Evolutionary conservation across 2,797 vertebrate genomes (phyloP).

Genomic region (Eulemur albifrons): DNA sequence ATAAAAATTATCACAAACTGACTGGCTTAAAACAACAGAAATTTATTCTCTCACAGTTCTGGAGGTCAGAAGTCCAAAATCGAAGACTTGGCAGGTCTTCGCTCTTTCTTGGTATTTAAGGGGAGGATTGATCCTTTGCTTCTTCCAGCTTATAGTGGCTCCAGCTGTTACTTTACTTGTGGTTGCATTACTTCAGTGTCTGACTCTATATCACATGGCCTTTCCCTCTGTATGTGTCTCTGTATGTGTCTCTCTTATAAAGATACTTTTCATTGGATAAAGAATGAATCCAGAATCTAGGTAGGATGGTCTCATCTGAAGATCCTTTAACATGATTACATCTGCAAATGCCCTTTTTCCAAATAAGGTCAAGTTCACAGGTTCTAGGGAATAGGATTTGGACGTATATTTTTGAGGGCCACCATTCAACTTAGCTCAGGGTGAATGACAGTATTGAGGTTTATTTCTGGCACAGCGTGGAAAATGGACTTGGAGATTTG

Average conservation of each 20-base stretch:
- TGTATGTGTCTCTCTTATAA: neutral
- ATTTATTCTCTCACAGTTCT: too few species aligned
- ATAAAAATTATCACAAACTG: too few species aligned
- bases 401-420: neutral
- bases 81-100: neutral
- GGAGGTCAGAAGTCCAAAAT: neutral
- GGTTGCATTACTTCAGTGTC: neutral
- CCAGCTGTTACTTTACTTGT: neutral
- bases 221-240: neutral
- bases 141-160: neutral
- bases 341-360: neutral
- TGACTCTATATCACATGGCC: neutral
- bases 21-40: too few species aligned
- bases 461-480: neutral
- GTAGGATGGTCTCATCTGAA: neutral
- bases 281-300: neutral
- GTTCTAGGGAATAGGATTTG: neutral
- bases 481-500: neutral
- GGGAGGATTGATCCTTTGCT: neutral
- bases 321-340: neutral
- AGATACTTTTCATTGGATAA: neutral
- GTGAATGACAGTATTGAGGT: neutral
- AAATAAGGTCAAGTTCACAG: neutral
- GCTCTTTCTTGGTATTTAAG: neutral
- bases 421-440: neutral